Conservation (phyloP, 2,113 vertebrate species). For the Cyanistes caeruleus region DNA sequence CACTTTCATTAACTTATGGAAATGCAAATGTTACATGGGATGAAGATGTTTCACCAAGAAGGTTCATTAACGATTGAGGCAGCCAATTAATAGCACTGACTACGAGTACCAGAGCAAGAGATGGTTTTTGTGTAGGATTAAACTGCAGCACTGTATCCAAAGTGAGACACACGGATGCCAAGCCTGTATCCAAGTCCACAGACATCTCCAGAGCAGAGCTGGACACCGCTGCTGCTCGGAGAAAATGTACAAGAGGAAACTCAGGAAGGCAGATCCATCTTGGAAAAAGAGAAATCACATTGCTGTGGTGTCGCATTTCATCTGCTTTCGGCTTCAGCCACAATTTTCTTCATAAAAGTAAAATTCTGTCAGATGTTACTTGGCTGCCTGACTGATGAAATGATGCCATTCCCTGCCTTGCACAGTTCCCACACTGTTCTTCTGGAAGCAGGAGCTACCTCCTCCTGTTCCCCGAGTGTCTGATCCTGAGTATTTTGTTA, state of each 20-base stretch:
- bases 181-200: neutral
- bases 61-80: neutral
- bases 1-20: neutral
- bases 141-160: rapidly evolving
- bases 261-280: neutral
- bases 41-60: constrained; percentile 19
- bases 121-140: neutral
- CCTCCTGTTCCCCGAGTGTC: neutral
- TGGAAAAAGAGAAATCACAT: neutral
- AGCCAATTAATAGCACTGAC: constrained; percentile 1
- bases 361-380: neutral
- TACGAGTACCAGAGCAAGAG: neutral
- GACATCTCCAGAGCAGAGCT: neutral
- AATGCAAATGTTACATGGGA: constrained; percentile 2
- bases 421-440: neutral
- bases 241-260: neutral
- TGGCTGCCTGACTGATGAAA: neutral
- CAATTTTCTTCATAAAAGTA: neutral
- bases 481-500: neutral
- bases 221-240: rapidly evolving
- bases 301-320: neutral
- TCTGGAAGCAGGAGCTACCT: neutral
- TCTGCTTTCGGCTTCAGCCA: neutral
- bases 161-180: neutral
- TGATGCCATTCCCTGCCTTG: neutral